A percentile compares a stretch with the other conserved stretches of the same genome.
Evolutionary conservation across 2,113 vertebrate genomes (phyloP).

Genomic region (Poecilia latipinna): DNA sequence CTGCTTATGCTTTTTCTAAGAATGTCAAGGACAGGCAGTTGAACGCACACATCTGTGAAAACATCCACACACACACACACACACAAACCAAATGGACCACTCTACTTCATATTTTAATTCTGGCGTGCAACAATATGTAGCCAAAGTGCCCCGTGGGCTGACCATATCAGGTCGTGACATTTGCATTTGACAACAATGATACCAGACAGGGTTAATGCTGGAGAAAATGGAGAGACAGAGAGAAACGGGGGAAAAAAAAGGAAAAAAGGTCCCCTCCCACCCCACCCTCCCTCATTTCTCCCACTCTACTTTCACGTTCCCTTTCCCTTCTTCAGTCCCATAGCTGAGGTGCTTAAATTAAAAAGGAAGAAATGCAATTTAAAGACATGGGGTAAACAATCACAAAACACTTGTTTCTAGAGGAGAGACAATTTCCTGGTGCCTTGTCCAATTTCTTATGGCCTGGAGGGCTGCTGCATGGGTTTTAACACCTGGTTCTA

Average conservation of each 20-base stretch:
- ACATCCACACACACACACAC: neutral
- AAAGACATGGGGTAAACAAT: conserved; percentile 89
- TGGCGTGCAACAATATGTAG: conserved; percentile 50
- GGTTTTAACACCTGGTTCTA: conserved; percentile 84
- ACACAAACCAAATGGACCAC: conserved; percentile 12
- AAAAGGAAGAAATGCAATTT: conserved; percentile 93
- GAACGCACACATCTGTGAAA: conserved; percentile 16
- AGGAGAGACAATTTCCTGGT: conserved; percentile 85
- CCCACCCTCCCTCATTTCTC: conserved; percentile 35
- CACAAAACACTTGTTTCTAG: conserved; percentile 86
- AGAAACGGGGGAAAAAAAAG: conserved; percentile 3
- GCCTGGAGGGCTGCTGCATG: conserved; percentile 79
- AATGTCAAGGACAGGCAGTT: conserved; percentile 51
- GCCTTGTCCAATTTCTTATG: conserved; percentile 87
- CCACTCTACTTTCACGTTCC: conserved; percentile 24
- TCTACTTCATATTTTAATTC: conserved; percentile 64
- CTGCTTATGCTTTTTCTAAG: conserved; percentile 40
- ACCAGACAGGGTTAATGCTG: conserved; percentile 83
- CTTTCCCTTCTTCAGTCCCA: conserved; percentile 54
- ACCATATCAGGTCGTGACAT: conserved; percentile 85
- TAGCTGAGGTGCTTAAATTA: conserved; percentile 82
- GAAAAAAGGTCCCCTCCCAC: conserved; percentile 63
- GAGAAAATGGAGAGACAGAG: conserved; percentile 65
- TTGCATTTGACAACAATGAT: conserved; percentile 83
- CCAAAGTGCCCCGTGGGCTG: conserved; percentile 78